These are phyloP conservation scores for Catagonus wagneri DNA, from an alignment of 2,113 vertebrate genomes.

Conservation along the genomic window DNA sequence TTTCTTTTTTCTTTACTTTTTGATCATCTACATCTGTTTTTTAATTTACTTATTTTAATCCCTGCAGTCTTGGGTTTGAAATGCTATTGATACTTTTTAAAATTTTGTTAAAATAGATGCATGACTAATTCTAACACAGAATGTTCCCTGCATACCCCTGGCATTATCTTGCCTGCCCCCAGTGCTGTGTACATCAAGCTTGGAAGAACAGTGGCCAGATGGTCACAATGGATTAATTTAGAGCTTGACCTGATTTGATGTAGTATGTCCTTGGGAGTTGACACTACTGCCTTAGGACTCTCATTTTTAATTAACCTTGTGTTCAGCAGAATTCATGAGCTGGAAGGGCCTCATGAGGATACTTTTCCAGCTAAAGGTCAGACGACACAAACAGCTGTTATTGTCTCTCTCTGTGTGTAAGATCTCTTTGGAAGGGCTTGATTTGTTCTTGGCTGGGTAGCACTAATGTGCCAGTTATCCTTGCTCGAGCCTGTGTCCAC, in stretches of 20 bases:
- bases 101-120: not conserved
- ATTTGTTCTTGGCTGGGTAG: not conserved
- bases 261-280: not conserved
- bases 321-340: not conserved
- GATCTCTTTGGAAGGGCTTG: not conserved
- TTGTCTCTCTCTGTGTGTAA: not conserved
- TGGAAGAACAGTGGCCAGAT: not conserved
- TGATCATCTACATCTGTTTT: not conserved
- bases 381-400: not conserved
- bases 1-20: not conserved
- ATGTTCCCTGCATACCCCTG: not conserved
- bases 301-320: not conserved
- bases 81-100: not conserved
- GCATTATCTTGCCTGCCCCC: not conserved
- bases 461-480: not conserved
- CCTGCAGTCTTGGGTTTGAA: conserved; percentile 9
- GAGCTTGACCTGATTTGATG: not conserved
- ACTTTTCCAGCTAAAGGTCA: conserved; percentile 4
- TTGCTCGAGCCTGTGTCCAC: not conserved
- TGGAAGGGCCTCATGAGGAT: not conserved
- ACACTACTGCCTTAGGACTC: not conserved
- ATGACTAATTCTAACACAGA: not conserved
- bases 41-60: conserved; percentile 29
- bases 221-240: not conserved
- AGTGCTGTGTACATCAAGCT: not conserved